A percentile compares a stretch with the other conserved stretches of the same genome.
Conservation (phyloP, 1,140 invertebrate genomes). For the Drosophila hydei region DNA sequence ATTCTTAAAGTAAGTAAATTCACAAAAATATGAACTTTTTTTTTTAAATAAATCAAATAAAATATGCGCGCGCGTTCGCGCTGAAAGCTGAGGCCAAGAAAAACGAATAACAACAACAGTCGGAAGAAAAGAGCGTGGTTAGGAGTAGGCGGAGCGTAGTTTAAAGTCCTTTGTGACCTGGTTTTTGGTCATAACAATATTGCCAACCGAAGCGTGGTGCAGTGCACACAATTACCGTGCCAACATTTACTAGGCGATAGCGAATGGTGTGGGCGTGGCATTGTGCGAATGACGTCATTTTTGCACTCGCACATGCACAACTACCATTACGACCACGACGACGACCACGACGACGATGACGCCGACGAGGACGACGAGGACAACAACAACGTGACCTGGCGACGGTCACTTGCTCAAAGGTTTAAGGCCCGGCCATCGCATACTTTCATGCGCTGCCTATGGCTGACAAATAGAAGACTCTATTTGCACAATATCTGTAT, state of each 20-base stretch:
- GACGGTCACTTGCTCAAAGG: constrained; percentile 70
- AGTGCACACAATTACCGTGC: constrained; percentile 79
- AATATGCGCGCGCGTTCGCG: constrained; percentile 77
- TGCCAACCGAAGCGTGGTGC: constrained; percentile 80
- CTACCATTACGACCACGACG: constrained; percentile 63
- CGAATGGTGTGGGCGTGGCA: constrained; percentile 54
- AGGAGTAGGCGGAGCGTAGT: constrained; percentile 20
- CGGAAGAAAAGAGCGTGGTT: not conserved
- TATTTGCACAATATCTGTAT: constrained; percentile 16
- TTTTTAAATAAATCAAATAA: constrained; percentile 78
- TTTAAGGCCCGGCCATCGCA: constrained; percentile 48
- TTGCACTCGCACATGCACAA: constrained; percentile 74
- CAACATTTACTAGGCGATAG: constrained; percentile 58
- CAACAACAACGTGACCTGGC: constrained; percentile 63
- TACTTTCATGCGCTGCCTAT: constrained; percentile 40
- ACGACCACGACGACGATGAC: constrained; percentile 25
- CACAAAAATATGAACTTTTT: constrained; percentile 62
- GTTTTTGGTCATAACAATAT: constrained; percentile 83
- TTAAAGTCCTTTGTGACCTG: constrained; percentile 75
- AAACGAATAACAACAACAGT: constrained; percentile 46
- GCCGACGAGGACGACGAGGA: constrained; percentile 20
- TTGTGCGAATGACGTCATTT: constrained; percentile 70
- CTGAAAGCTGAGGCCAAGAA: constrained; percentile 64
- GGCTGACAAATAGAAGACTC: constrained; percentile 38
- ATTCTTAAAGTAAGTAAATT: constrained; percentile 51